Percentiles rank a stretch among this genome's conserved stretches.
Evolutionary conservation across 2,888 invertebrate species (phyloP).

Genomic region (Sesia apiformis): DNA sequence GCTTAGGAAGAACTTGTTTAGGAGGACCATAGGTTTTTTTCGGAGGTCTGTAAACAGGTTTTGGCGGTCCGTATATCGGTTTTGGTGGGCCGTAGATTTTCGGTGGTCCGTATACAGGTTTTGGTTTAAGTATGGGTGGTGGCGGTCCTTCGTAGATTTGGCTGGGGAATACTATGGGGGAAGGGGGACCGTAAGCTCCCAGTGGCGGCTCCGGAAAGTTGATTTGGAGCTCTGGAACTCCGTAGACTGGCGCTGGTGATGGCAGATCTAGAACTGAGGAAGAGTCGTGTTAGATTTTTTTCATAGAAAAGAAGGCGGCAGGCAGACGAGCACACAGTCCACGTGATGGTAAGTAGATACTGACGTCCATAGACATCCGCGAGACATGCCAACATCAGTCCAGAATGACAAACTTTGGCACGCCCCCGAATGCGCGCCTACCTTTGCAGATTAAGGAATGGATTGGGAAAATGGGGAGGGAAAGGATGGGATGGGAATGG

Average conservation of each 20-base stretch:
- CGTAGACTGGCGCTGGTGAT: conserved; percentile 74
- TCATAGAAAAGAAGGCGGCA: too few species aligned
- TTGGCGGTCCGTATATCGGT: conserved; percentile 55
- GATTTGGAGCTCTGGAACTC: conserved; percentile 65
- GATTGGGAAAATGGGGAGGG: too few species aligned
- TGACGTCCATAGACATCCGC: too few species aligned
- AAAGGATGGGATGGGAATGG: too few species aligned
- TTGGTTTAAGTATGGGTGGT: conserved; percentile 53
- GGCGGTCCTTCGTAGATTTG: conserved; percentile 68
- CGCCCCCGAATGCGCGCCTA: too few species aligned
- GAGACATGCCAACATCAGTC: too few species aligned
- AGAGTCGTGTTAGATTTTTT: background rate
- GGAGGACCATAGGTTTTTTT: conserved; percentile 42
- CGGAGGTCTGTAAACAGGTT: conserved; percentile 43
- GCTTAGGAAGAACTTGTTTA: conserved; percentile 40
- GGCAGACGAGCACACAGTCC: too few species aligned
- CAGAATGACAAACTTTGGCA: too few species aligned
- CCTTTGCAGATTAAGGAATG: too few species aligned
- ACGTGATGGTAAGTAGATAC: too few species aligned
- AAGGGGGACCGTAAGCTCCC: conserved; percentile 66
- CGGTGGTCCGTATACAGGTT: conserved; percentile 42
- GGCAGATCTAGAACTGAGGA: conserved; percentile 49
- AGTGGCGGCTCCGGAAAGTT: conserved; percentile 40
- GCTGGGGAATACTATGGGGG: conserved; percentile 52
- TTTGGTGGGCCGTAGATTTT: conserved; percentile 65